phyloP scores from a whole-genome alignment of 2,888 invertebrate genomes.

The Eilema sororculum region DNA sequence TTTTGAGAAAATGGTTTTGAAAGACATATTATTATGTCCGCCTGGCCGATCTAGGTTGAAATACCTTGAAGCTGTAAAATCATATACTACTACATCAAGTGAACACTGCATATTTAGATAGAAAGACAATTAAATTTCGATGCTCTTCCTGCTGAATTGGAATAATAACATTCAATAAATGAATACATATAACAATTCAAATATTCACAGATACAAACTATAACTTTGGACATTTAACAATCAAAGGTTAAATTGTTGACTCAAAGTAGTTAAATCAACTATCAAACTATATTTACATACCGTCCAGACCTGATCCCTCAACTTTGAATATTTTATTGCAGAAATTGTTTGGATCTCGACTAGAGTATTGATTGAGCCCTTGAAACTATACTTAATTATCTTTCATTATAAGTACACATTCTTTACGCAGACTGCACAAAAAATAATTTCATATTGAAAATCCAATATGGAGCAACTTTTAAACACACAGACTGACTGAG shows the following conservation, averaged over 20 bases:
- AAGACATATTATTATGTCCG: too few species aligned
- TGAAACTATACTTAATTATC: constrained; percentile 27
- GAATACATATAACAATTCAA: not conserved
- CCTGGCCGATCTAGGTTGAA: too few species aligned
- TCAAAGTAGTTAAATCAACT: constrained; percentile 41
- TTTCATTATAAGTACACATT: not conserved
- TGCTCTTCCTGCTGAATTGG: not conserved
- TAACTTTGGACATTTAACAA: not conserved
- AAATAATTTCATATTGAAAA: too few species aligned
- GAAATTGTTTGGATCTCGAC: constrained; percentile 40
- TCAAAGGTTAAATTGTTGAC: constrained; percentile 14
- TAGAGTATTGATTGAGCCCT: constrained; percentile 53
- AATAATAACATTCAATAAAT: not conserved
- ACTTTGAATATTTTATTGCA: constrained; percentile 50
- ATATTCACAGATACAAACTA: not conserved
- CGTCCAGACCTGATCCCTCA: constrained; percentile 32
- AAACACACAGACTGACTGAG: too few species aligned
- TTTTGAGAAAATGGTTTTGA: too few species aligned
- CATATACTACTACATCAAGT: too few species aligned
- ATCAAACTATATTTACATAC: constrained; percentile 27
- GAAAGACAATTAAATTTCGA: too few species aligned
- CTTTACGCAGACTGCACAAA: too few species aligned
- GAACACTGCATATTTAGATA: not conserved
- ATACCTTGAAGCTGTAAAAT: too few species aligned
- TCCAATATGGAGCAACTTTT: too few species aligned